Evolutionary conservation across 2,113 vertebrate species (phyloP).

Genomic region (Ellobius talpinus): DNA sequence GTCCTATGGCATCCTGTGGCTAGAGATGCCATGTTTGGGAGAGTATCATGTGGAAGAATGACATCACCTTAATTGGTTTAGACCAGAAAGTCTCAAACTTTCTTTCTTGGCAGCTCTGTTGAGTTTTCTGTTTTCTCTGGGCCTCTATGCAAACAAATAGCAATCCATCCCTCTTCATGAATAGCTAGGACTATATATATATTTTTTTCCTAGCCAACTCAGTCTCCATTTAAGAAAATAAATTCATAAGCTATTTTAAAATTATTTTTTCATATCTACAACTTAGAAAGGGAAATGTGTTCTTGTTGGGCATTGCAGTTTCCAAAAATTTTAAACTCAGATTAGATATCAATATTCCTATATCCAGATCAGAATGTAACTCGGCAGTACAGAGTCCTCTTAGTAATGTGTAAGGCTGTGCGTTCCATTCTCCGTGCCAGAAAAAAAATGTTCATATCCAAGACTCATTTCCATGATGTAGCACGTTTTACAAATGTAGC

Average conservation of each 20-base stretch:
- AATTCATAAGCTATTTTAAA: not conserved
- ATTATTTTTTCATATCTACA: not conserved
- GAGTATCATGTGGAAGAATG: slow-evolving; percentile 4
- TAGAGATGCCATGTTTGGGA: not conserved
- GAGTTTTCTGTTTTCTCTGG: not conserved
- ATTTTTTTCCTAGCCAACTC: slow-evolving; percentile 12
- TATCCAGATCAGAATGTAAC: not conserved
- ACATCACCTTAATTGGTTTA: slow-evolving; percentile 34
- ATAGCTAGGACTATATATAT: slow-evolving; percentile 11
- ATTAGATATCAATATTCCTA: not conserved
- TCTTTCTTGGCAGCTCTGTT: not conserved
- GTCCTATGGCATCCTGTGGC: not conserved
- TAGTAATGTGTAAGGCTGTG: too few species aligned
- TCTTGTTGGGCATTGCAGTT: not conserved
- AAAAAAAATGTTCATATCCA: not conserved
- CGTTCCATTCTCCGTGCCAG: not conserved
- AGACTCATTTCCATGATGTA: not conserved
- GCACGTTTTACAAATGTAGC: not conserved
- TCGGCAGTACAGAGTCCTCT: not conserved
- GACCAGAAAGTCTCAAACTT: not conserved
- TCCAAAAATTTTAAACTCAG: slow-evolving; percentile 53
- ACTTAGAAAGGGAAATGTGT: not conserved
- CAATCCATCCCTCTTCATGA: slow-evolving; percentile 9
- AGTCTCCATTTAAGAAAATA: slow-evolving; percentile 14
- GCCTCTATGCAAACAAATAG: slow-evolving; percentile 47